These are phyloP conservation scores for Ptilodon capucinus DNA, from an alignment of 2,888 invertebrate genomes.

Conservation along the genomic window DNA sequence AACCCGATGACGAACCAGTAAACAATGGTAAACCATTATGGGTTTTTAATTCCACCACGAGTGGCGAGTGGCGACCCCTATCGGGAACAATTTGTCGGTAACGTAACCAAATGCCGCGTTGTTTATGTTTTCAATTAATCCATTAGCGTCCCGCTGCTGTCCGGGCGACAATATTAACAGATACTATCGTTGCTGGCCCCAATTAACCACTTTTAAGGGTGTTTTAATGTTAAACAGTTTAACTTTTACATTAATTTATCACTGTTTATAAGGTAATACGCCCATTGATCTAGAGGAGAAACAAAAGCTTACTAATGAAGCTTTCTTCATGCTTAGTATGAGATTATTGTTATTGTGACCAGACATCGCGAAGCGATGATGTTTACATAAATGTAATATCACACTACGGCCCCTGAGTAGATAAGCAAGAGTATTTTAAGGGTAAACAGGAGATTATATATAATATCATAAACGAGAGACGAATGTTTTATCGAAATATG, in stretches of 20 bases:
- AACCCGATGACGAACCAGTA: conserved; percentile 14
- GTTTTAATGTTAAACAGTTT: neutral
- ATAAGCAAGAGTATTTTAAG: too few relatives aligned
- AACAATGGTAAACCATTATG: conserved; percentile 38
- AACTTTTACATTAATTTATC: neutral
- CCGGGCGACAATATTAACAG: neutral
- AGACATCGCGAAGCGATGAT: too few relatives aligned
- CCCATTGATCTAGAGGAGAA: too few relatives aligned
- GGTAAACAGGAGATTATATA: too few relatives aligned
- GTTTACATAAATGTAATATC: too few relatives aligned
- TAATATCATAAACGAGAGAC: too few relatives aligned
- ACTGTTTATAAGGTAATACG: too few relatives aligned
- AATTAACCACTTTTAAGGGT: conserved; percentile 7
- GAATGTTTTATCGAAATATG: too few relatives aligned
- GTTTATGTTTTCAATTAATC: conserved; percentile 35
- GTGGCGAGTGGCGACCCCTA: conserved; percentile 47
- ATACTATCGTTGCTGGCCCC: conserved; percentile 2
- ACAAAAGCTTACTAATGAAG: too few relatives aligned
- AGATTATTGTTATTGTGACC: too few relatives aligned
- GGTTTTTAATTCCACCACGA: conserved; percentile 55
- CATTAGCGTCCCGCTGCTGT: conserved; percentile 22
- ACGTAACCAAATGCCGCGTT: conserved; percentile 25
- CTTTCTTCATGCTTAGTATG: too few relatives aligned
- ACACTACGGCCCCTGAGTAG: too few relatives aligned
- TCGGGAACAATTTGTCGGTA: conserved; percentile 16